A percentile compares a stretch with the other conserved stretches of the same genome.
Conservation (phyloP, 2,113 vertebrate species). For the Calidris pygmaea region DNA sequence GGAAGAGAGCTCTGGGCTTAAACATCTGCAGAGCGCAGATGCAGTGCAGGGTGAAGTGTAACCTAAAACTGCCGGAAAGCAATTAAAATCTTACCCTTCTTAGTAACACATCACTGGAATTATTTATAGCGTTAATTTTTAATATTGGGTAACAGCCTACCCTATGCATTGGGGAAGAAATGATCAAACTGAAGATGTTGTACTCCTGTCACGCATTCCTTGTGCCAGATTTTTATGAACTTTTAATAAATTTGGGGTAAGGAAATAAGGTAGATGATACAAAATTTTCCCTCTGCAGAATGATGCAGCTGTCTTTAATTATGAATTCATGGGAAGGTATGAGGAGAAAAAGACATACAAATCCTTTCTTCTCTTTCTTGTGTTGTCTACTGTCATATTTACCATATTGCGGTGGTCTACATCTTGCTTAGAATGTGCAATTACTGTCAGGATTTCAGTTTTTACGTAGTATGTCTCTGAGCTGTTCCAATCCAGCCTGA, state of each 20-base stretch:
- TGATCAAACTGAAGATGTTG: neutral
- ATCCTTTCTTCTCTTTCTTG: neutral
- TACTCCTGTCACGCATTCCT: neutral
- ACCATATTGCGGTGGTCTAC: neutral
- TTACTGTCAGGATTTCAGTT: neutral
- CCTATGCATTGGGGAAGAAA: neutral
- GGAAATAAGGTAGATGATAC: neutral
- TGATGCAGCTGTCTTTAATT: neutral
- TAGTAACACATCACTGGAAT: slow-evolving; percentile 12
- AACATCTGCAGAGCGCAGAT: slow-evolving; percentile 70
- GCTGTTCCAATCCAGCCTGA: neutral
- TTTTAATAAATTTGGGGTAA: neutral
- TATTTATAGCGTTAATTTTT: neutral
- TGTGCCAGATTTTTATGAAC: neutral
- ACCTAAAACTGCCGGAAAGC: slow-evolving; percentile 47
- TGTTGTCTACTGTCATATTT: neutral
- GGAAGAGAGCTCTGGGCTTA: slow-evolving; percentile 40
- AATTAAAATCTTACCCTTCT: slow-evolving; percentile 67
- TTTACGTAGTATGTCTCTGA: neutral
- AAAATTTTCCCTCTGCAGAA: neutral
- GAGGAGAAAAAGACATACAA: neutral
- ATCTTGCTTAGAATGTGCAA: neutral
- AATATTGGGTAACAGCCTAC: neutral
- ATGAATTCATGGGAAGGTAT: neutral
- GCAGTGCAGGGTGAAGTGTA: slow-evolving; percentile 39